These are phyloP conservation scores for Sardinella longiceps DNA, from an alignment of 2,797 vertebrate genomes.

Conservation along the genomic window DNA sequence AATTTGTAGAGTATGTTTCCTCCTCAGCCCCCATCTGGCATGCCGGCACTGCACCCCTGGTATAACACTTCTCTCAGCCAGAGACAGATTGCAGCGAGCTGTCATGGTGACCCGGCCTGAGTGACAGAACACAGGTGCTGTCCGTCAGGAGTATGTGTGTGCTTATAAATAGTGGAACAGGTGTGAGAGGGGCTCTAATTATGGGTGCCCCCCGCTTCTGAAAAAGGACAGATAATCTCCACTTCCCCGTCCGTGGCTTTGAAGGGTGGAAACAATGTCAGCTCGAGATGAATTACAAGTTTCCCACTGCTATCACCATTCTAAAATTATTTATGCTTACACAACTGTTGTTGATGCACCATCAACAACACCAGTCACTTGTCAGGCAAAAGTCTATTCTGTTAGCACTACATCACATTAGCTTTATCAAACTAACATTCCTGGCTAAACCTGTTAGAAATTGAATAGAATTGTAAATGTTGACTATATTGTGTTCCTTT, in stretches of 20 bases:
- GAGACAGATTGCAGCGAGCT: not conserved
- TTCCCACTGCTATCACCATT: not conserved
- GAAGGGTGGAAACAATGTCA: slow-evolving; percentile 24
- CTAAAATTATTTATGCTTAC: slow-evolving; percentile 9
- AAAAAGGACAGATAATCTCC: slow-evolving; percentile 25
- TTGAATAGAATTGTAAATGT: not conserved
- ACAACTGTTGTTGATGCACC: not conserved
- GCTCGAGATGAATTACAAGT: slow-evolving; percentile 19
- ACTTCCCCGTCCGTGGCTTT: slow-evolving; percentile 9
- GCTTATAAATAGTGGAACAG: slow-evolving; percentile 64
- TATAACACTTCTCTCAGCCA: not conserved
- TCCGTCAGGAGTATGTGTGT: slow-evolving; percentile 63
- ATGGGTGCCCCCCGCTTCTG: slow-evolving; percentile 26
- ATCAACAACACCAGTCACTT: not conserved
- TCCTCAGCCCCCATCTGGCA: slow-evolving; percentile 7
- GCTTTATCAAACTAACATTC: not conserved
- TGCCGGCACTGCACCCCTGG: not conserved
- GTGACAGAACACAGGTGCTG: slow-evolving; percentile 79
- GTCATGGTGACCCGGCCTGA: slow-evolving; percentile 59
- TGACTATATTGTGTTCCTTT: not conserved
- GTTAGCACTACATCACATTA: not conserved
- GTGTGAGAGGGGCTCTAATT: slow-evolving; percentile 50
- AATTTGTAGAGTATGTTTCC: too few species aligned
- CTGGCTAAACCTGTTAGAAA: not conserved
- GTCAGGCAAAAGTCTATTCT: not conserved